These are phyloP conservation scores for Drepana falcataria DNA, from an alignment of 2,888 invertebrate genomes.

Conservation along the genomic window DNA sequence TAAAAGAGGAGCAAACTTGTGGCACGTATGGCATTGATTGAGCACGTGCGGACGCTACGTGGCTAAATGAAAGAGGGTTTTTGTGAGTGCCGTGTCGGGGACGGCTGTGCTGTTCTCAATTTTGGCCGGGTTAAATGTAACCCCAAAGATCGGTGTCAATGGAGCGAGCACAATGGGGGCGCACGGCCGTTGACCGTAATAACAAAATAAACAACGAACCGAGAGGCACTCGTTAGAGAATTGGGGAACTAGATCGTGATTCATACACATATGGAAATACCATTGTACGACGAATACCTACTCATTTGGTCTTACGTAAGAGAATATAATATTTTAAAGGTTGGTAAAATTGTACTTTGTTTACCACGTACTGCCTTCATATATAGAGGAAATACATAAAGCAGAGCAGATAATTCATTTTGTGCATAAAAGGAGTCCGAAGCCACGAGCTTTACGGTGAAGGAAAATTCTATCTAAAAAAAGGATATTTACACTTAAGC, in stretches of 20 bases:
- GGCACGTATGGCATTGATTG: conserved; percentile 13
- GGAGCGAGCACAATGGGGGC: conserved; percentile 56
- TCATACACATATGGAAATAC: conserved; percentile 29
- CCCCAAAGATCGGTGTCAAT: conserved; percentile 68
- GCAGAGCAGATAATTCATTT: no score
- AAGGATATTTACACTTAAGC: no score
- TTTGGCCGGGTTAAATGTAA: conserved; percentile 47
- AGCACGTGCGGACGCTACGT: conserved; percentile 22
- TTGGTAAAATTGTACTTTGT: not conserved
- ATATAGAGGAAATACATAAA: no score
- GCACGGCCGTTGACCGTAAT: conserved; percentile 70
- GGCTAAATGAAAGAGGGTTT: conserved; percentile 12
- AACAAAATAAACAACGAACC: conserved; percentile 53
- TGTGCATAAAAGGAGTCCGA: no score
- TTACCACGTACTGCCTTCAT: not conserved
- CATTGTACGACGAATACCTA: conserved; percentile 9
- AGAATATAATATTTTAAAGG: conserved; percentile 4
- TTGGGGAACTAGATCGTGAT: conserved; percentile 55
- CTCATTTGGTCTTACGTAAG: conserved; percentile 7
- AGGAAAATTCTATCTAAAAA: no score
- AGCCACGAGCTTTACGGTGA: no score
- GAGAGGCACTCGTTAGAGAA: conserved; percentile 46
- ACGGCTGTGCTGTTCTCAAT: conserved; percentile 16
- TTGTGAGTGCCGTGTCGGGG: conserved; percentile 5
- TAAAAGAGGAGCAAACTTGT: conserved; percentile 2